Evolutionary conservation across 30 jellyfish, hydroid and myxozoan genomes (phyloP).

Genomic region (Aurelia sp.): DNA sequence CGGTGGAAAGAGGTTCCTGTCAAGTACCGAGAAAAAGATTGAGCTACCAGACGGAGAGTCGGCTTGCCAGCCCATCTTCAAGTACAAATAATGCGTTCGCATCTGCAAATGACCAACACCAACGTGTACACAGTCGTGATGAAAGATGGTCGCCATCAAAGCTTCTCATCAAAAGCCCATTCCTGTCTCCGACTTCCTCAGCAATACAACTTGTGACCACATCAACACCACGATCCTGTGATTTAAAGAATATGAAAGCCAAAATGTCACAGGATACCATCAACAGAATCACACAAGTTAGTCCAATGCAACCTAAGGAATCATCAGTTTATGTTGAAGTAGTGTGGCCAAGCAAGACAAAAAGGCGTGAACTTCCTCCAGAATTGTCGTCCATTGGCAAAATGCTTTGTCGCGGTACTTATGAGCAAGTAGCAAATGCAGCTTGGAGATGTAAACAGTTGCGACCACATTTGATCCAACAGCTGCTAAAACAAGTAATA

Average conservation of each 20-base stretch:
- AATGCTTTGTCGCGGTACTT: no score
- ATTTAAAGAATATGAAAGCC: constrained; percentile 19
- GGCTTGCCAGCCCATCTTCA: no score
- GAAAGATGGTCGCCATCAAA: constrained; percentile 22
- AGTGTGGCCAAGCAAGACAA: constrained; percentile 15
- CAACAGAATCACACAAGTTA: constrained; percentile 13
- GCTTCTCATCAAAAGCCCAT: constrained; percentile 17
- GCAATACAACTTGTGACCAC: constrained; percentile 13
- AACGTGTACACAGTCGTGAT: neutral
- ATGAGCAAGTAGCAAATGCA: no score
- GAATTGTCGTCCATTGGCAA: no score
- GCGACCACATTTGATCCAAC: no score
- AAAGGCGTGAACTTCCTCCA: neutral
- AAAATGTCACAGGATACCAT: constrained; percentile 24
- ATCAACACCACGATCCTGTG: constrained; percentile 19
- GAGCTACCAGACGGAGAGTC: no score
- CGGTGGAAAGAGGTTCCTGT: neutral
- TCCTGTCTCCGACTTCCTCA: constrained; percentile 7
- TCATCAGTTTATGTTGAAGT: constrained; percentile 17
- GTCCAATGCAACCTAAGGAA: constrained; percentile 27
- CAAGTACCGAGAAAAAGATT: neutral
- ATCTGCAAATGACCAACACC: no score
- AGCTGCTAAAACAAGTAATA: no score
- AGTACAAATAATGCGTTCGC: no score
- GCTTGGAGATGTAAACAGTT: no score